Evolutionary conservation across 2,797 vertebrate genomes (phyloP).

Genomic region (Lutjanus argentimaculatus): DNA sequence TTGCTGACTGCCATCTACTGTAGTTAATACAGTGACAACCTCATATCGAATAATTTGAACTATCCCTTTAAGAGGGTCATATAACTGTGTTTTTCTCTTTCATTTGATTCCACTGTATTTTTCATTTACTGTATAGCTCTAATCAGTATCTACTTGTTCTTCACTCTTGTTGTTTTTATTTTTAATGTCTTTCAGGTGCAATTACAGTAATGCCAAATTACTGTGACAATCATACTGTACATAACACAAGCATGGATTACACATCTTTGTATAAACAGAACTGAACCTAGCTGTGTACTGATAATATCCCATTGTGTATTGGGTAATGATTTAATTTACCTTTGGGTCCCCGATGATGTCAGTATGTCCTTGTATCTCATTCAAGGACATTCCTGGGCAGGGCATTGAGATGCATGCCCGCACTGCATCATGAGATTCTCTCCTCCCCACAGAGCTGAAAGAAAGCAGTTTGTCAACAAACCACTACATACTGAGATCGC

Average conservation of each 20-base stretch:
- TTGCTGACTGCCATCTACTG: too few species aligned
- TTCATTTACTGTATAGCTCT: not conserved
- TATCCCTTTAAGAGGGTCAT: too few species aligned
- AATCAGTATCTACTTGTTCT: not conserved
- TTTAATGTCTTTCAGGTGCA: not conserved
- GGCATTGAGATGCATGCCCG: conserved; percentile 89
- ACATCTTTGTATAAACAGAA: not conserved
- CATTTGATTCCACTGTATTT: conserved; percentile 24
- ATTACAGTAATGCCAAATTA: not conserved
- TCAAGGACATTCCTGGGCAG: conserved; percentile 87
- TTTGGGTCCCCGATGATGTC: conserved; percentile 86
- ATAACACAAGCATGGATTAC: not conserved
- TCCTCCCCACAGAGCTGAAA: conserved; percentile 89
- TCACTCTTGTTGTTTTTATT: not conserved
- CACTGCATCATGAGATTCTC: conserved; percentile 90
- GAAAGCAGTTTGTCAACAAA: conserved; percentile 88
- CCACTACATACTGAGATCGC: conserved; percentile 84
- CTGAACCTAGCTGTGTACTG: not conserved
- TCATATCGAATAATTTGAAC: too few species aligned
- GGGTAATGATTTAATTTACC: conserved; percentile 81
- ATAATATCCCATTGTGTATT: conserved; percentile 8
- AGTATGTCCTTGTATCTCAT: conserved; percentile 87
- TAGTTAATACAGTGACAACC: too few species aligned
- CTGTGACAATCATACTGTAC: conserved; percentile 1
- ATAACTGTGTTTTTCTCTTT: conserved; percentile 36